Conservation (phyloP, 2,888 invertebrate species). For the Napeogenes inachia region DNA sequence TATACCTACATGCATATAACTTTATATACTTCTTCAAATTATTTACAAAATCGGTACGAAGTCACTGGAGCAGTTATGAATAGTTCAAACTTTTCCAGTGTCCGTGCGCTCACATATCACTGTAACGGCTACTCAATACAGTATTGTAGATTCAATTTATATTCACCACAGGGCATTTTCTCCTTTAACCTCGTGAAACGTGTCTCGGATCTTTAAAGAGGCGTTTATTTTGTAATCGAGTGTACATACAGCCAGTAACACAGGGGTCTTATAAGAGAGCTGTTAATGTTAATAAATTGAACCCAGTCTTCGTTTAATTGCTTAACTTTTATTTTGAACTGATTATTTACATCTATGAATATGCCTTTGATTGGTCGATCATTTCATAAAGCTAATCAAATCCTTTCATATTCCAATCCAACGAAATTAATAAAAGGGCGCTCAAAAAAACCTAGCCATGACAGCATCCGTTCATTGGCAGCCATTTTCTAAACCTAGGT, state of each 20-base stretch:
- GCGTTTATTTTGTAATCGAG: conserved; percentile 48
- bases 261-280: conserved; percentile 11
- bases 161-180: conserved; percentile 61
- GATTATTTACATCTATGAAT: too few species aligned
- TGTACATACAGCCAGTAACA: conserved; percentile 15
- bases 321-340: neutral
- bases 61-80: neutral
- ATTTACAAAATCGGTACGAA: too few species aligned
- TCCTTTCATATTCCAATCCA: too few species aligned
- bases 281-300: conserved; percentile 7
- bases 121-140: conserved; percentile 60
- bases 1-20: too few species aligned
- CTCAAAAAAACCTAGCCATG: too few species aligned
- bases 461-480: too few species aligned
- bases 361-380: too few species aligned
- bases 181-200: conserved; percentile 43
- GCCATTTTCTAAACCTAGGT: too few species aligned
- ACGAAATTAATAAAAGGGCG: too few species aligned
- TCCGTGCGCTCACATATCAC: conserved; percentile 53
- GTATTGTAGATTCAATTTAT: conserved; percentile 65
- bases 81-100: conserved; percentile 23
- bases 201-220: conserved; percentile 45
- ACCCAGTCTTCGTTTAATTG: neutral
- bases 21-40: too few species aligned
- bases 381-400: too few species aligned